Evolutionary conservation across 2,797 vertebrate genomes (phyloP).

Genomic region (Acridotheres tristis): DNA sequence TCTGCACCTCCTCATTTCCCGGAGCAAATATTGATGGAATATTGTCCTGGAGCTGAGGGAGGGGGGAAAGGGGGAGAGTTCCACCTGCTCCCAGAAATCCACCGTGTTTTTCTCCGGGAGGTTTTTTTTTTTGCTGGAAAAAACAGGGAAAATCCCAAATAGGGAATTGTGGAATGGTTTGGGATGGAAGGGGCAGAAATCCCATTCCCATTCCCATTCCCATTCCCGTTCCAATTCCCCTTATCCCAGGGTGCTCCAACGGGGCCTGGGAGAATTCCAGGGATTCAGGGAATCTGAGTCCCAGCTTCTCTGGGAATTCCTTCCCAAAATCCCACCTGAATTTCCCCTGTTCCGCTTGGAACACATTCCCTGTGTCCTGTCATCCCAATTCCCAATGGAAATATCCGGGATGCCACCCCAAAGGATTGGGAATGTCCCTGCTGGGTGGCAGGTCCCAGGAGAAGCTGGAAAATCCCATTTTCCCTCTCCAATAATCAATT

Average conservation of each 20-base stretch:
- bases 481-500: not conserved
- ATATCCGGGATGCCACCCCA: rapidly evolving
- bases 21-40: constrained; percentile 36
- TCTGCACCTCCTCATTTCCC: constrained; percentile 38
- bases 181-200: not conserved
- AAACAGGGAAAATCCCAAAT: rapidly evolving
- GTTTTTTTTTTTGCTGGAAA: not conserved
- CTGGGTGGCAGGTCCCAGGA: rapidly evolving
- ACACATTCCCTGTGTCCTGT: rapidly evolving
- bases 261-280: not conserved
- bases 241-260: not conserved
- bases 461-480: not conserved
- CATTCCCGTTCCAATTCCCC: rapidly evolving
- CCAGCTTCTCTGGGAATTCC: not conserved
- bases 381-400: rapidly evolving
- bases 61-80: rapidly evolving
- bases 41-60: not conserved
- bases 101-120: rapidly evolving
- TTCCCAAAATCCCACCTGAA: rapidly evolving
- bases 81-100: not conserved
- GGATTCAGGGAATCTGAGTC: not conserved
- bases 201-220: not conserved
- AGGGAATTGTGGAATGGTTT: not conserved
- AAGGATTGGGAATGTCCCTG: not conserved
- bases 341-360: not conserved